Base-by-base conservation (phyloP, 2,113 vertebrate species). In the Nesospiza acunhae region DNA sequence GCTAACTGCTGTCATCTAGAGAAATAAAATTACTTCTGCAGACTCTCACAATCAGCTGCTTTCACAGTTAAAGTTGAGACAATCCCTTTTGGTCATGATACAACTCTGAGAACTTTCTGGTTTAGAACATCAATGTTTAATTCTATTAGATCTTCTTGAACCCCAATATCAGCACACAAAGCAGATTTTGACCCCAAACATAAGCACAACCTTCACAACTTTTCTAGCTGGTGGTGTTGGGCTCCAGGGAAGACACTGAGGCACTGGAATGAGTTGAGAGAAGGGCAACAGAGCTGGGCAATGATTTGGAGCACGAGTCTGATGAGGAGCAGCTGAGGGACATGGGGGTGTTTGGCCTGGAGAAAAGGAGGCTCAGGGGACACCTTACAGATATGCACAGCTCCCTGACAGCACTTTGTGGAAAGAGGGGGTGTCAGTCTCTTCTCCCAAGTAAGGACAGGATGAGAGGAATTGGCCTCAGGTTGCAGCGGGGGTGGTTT, bases 401-500 rank as follows among this genome's bases (percentile, higher is more conserved):
- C 18, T 24, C 26, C 31, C 31, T 28, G 18, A 49, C 33, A 49
- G 6, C 22, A 77, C 19, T 2, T 0, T 33, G 15, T 17, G 24
- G 13, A 28, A 52, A 75, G 22, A 26, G 12, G 9, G 6, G 6
- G 9, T 14, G 2, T 28, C 44, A 53, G 35, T 33, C 35, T 63
- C 18, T 77, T 41, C 35, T 42, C 10, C 30, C 49, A 84, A 0
- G 12, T 8, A 63, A 37, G 0, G 0, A 49, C 10, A 42, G 31
- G 21, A 64, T 22, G 47, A 49, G 53, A 49, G 22, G 49, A 56
- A 49, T 33, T 7, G 10, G 15, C 12, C 30, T 63, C 49, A 28
- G 23, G 10, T 7, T 69, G 18, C 26, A 35, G 15, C 2, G 0
- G n/a, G 7, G 22, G 12, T 2, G 1, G 35, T 56, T 70, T 6